Evolutionary conservation across 1,140 invertebrate species (phyloP), one percentile per base, ranked within the genome.

Genomic region (Cherax quadricarinatus): DNA sequence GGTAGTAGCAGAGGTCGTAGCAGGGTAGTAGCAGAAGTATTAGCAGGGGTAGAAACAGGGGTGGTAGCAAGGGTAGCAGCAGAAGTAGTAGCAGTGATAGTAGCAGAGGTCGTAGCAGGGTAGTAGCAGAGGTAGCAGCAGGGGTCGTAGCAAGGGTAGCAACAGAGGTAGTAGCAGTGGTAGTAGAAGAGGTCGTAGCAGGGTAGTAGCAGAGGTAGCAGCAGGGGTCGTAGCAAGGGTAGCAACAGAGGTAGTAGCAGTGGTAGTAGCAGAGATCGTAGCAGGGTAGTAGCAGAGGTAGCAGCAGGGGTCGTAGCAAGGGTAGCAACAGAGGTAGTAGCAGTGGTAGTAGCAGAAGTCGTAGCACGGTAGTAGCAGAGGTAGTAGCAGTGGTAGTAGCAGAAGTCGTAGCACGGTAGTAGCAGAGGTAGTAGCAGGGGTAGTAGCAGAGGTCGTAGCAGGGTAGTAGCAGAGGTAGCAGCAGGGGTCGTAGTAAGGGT

Each of bases 1-100:
- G 30, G 2, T 41, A 41, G 30, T 41, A 41, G 30, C 30, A 41
- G 30, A 2, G 95, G 94, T 57, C 3, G 5, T 3, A n/a, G 60
- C 0, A 53, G 41, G 51, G 30, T 41, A 18, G 66, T 5, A 18
- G 81, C 51, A n/a, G 81, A 30, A 4, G 70, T 24, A 41, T n/a
- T n/a, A n/a, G 30, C 30, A 41, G 41, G 16, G 66, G 1, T 1
- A n/a, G n/a, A n/a, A n/a, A n/a, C n/a, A n/a, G n/a, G 12, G 66
- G 14, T 16, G 10, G 21, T 16, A 18, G 18, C 14, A 41, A 2
- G 30, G 30, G 30, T 41, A 70, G 5, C 21, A 70, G 30, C 0
- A 41, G 30, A 2, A 2, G 30, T 41, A 41, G 30, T n/a, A 41
- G 30, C 30, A 41, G 30, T 0, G 30, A 2, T 41, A 41, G 30